Evolutionary conservation across 2,797 vertebrate genomes (phyloP).

Genomic region (Poeciliopsis turneri): DNA sequence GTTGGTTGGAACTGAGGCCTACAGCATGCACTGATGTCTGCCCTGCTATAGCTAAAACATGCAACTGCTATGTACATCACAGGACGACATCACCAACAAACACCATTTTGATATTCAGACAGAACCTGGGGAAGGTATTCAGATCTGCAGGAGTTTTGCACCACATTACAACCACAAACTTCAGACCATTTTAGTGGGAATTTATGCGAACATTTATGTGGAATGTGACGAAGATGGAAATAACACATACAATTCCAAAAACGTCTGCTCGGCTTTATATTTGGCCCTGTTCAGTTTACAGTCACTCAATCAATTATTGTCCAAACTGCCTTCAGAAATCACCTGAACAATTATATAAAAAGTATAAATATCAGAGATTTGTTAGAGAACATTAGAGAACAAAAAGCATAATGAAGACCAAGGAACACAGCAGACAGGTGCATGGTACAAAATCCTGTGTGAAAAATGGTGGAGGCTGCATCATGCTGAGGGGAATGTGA

Average conservation of each 20-base stretch:
- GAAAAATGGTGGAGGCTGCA: background rate
- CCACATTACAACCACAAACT: background rate
- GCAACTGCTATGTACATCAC: slow-evolving; percentile 30
- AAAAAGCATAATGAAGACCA: background rate
- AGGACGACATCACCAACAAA: slow-evolving; percentile 38
- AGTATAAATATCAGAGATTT: background rate
- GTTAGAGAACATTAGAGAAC: background rate
- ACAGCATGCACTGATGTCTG: slow-evolving; percentile 24
- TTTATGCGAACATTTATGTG: background rate
- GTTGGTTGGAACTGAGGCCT: slow-evolving; percentile 26
- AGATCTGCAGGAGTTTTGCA: background rate
- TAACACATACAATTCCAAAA: background rate
- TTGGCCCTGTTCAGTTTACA: background rate
- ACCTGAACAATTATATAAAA: background rate
- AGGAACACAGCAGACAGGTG: background rate
- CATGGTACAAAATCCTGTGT: background rate
- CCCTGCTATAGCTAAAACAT: slow-evolving; percentile 49
- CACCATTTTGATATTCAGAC: background rate
- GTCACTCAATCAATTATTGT: background rate
- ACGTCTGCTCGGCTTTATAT: background rate
- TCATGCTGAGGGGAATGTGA: background rate
- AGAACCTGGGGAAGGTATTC: background rate
- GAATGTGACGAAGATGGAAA: background rate
- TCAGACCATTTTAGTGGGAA: background rate
- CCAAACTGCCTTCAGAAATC: background rate